phyloP scores from a whole-genome alignment of 2,113 vertebrate genomes.

The Oncorhynchus masou region DNA sequence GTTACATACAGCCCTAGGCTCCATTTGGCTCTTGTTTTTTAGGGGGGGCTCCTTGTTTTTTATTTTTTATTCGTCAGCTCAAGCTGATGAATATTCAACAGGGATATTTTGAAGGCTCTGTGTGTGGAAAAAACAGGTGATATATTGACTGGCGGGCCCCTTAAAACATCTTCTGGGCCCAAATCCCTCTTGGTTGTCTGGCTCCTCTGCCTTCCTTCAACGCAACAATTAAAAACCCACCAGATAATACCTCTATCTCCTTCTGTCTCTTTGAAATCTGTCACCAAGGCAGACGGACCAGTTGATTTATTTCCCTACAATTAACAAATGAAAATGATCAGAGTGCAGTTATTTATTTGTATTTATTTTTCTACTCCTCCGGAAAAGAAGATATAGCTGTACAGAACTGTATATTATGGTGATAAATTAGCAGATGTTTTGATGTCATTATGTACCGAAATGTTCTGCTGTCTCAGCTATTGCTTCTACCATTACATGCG shows the following conservation, averaged over 20 bases:
- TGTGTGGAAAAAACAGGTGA: too few relatives aligned
- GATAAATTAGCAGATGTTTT: neutral
- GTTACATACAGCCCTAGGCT: too few relatives aligned
- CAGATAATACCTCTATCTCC: conserved; percentile 65
- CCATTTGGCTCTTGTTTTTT: too few relatives aligned
- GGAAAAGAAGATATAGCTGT: neutral
- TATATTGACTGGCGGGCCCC: too few relatives aligned
- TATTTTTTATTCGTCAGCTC: too few relatives aligned
- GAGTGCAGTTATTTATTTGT: conserved; percentile 3
- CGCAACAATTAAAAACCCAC: conserved; percentile 74
- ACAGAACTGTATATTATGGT: neutral
- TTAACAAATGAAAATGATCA: conserved; percentile 57
- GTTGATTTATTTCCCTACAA: conserved; percentile 61
- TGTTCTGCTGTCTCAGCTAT: neutral
- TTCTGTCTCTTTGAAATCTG: conserved; percentile 56
- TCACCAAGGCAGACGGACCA: conserved; percentile 50
- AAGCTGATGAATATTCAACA: too few relatives aligned
- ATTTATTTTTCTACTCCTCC: neutral
- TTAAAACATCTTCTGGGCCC: neutral
- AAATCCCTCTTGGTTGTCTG: conserved; percentile 67
- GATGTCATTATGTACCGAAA: neutral
- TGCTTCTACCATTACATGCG: too few relatives aligned
- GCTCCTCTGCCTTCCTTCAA: conserved; percentile 64
- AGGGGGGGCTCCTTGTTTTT: too few relatives aligned
- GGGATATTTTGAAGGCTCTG: too few relatives aligned